Base-by-base conservation (phyloP, 2,113 vertebrate species). In the Hydrochoerus hydrochaeris region DNA sequence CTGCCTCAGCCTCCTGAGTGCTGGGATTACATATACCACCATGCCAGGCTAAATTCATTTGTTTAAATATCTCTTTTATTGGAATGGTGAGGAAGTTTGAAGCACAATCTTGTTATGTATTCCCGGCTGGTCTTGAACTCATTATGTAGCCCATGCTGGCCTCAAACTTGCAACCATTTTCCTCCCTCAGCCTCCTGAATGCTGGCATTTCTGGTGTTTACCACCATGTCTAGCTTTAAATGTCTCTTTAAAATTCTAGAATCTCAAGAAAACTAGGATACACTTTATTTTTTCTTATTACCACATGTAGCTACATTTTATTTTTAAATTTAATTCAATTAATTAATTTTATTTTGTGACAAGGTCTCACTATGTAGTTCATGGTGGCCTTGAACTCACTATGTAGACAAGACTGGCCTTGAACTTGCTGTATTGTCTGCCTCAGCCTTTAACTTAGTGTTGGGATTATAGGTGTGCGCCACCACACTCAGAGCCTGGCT, bases 191-290 rank as follows among this genome's bases (percentile, higher is more conserved):
- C 73, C 26, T 77, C 44, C 41, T 49, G 44, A 77, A 44, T 30
- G 26, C 73, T 77, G 73, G 73, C 26, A 46, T 77, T 46, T 46
- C 73, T 77, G 73, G 73, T 13, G 14, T 44, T 12, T 46, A 46
- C 24, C 24, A 77, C n/a, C n/a, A 41, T 22, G 7, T 14, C 44
- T 49, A 44, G 12, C 73, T 77, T 77, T 77, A 46, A 46, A 77
- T 77, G 73, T 46, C 73, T 77, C 83, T 95, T 91, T 63, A 22
- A 91, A 71, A 52, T 44, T 35, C 17, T 86, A 52, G 69, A 94
- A 41, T 26, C 46, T 3, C 19, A 85, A 77, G 14, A 89, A 86
- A 89, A 77, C 32, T 62, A 32, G 81, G 57, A 44, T 86, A 63
- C 32, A 49, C 14, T 38, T 88, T 80, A 14, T 38, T 82, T 69